Conservation (phyloP, 2,888 invertebrate species). For the Clusia tigrina region DNA sequence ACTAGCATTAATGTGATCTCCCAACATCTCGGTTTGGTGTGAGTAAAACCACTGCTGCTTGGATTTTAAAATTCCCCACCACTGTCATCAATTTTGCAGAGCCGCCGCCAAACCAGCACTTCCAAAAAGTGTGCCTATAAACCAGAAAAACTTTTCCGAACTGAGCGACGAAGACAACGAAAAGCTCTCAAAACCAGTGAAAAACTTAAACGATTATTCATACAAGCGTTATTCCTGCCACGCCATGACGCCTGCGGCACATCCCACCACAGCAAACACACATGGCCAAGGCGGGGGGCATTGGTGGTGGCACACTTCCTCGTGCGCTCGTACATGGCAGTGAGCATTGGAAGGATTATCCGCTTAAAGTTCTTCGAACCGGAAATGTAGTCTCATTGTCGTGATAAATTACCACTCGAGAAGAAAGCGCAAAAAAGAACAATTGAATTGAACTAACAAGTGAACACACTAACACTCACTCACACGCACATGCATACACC, state of each 20-base stretch:
- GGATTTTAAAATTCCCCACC: too few relatives aligned
- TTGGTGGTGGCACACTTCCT: background rate
- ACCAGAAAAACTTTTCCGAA: too few relatives aligned
- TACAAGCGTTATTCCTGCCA: background rate
- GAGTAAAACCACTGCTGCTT: too few relatives aligned
- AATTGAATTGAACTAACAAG: constrained; percentile 38
- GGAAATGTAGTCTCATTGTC: constrained; percentile 39
- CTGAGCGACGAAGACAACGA: constrained; percentile 23
- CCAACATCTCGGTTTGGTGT: too few relatives aligned
- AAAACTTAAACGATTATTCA: background rate
- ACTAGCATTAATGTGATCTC: too few relatives aligned
- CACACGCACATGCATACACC: background rate
- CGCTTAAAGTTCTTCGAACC: constrained; percentile 35
- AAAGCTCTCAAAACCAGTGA: constrained; percentile 19
- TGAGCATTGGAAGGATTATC: constrained; percentile 38
- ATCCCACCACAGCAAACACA: background rate
- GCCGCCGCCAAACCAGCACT: too few relatives aligned
- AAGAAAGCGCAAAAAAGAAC: constrained; percentile 45
- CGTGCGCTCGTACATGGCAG: constrained; percentile 16
- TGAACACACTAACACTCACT: background rate
- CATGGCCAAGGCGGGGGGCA: constrained; percentile 5
- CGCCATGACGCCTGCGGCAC: background rate
- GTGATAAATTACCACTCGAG: constrained; percentile 56
- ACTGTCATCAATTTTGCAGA: too few relatives aligned
- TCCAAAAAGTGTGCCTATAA: too few relatives aligned